Base-by-base conservation (phyloP, 2,888 invertebrate species). In the Theretra japonica region DNA sequence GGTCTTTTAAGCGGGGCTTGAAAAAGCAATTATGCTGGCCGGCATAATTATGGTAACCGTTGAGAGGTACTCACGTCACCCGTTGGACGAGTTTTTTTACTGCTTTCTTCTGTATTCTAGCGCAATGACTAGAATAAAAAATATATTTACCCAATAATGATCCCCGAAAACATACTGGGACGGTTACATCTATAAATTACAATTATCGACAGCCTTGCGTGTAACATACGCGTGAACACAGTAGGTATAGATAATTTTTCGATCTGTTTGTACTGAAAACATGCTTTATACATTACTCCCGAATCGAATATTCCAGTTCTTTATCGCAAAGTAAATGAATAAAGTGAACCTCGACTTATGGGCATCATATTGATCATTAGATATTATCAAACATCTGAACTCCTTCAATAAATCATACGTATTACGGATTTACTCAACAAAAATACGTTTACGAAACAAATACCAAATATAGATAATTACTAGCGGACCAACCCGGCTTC, bases 151-250 rank as follows among this genome's bases (percentile, higher is more conserved):
- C n/a, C n/a, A 0, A 41, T 41, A 41, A 53, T 53, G n/a, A n/a
- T 53, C n/a, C 19, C 53, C 5, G 17, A n/a, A 53, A 53, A 19
- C n/a, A 53, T 6, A 53, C 7, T n/a, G n/a, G 5, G 7, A 53
- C 53, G n/a, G 53, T 15, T n/a, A 53, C 53, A 53, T 53, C n/a
- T 53, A 53, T 53, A 53, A 53, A 53, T 53, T 53, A 53, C 53
- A n/a, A 53, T 53, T 53, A 53, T 53, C 53, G 53, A 7, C 53
- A 53, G 53, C 17, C 19, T 53, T 53, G 53, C 53, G 53, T 53
- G 53, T 53, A 53, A n/a, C 53, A 53, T n/a, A 53, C 53, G 53
- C 53, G 53, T 53, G 53, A n/a, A 41, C 15, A 41, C 41, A 41
- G 53, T 41, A 41, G 41, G 41, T 41, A 41, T 41, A 41, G 41